Evolutionary conservation across 2,113 vertebrate species (phyloP).

Genomic region (Fregetta grallaria): DNA sequence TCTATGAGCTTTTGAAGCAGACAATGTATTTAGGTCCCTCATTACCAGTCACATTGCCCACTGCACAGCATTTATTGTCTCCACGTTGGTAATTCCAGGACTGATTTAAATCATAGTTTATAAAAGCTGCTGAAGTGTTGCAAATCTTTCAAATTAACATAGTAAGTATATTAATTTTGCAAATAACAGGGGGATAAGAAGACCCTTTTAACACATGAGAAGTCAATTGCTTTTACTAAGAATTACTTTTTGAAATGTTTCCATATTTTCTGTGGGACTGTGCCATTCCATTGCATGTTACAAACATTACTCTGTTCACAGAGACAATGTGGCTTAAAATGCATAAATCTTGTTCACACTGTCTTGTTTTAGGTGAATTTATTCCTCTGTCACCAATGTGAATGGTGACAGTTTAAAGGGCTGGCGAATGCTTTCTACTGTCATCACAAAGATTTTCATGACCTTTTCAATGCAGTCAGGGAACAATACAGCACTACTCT

Average conservation of each 20-base stretch:
- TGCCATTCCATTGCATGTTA: not conserved
- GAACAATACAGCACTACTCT: not conserved
- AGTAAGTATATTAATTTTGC: slow-evolving; percentile 44
- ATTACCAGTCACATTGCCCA: slow-evolving; percentile 6
- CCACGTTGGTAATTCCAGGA: not conserved
- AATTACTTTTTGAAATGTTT: slow-evolving; percentile 40
- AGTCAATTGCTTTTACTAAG: slow-evolving; percentile 39
- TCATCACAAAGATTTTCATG: slow-evolving; percentile 1
- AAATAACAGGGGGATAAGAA: slow-evolving; percentile 19
- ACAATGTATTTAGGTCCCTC: not conserved
- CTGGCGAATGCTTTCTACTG: not conserved
- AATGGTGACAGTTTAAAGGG: not conserved
- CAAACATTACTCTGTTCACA: not conserved
- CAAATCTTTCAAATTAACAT: slow-evolving; percentile 55
- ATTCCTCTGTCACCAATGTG: not conserved
- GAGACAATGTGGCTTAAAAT: slow-evolving; percentile 6
- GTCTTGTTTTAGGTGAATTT: not conserved
- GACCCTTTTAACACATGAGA: slow-evolving; percentile 31
- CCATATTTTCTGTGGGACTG: not conserved
- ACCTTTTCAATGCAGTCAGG: not conserved
- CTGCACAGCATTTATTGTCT: slow-evolving; percentile 31
- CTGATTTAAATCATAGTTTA: slow-evolving; percentile 41
- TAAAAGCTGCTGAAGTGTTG: slow-evolving; percentile 46
- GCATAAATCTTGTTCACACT: not conserved
- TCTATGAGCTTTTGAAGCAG: not conserved